A percentile compares a stretch with the other conserved stretches of the same genome.
Evolutionary conservation across 2,113 vertebrate species (phyloP).

Genomic region (Pelodiscus sinensis): DNA sequence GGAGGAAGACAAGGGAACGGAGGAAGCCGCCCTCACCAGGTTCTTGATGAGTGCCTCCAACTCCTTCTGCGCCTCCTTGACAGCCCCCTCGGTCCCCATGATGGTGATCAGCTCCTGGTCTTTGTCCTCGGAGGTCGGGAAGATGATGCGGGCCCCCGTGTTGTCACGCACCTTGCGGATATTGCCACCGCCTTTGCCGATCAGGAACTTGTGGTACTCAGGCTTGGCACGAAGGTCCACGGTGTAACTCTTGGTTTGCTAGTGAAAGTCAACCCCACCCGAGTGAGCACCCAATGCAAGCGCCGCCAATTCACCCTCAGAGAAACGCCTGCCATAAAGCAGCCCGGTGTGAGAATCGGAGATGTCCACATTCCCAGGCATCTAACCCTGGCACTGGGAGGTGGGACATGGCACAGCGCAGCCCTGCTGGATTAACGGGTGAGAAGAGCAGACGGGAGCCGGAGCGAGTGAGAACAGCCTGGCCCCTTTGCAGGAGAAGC

Average conservation of each 20-base stretch:
- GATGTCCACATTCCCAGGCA: neutral
- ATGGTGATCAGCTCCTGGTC: slow-evolving; percentile 98
- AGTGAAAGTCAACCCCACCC: slow-evolving; percentile 10
- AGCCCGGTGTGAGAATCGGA: neutral
- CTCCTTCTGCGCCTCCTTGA: slow-evolving; percentile 92
- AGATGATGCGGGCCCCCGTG: slow-evolving; percentile 95
- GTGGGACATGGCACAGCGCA: neutral
- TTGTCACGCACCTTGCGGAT: slow-evolving; percentile 97
- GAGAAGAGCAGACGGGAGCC: neutral
- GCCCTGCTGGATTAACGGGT: neutral
- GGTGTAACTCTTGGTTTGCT: slow-evolving; percentile 98
- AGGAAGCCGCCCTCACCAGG: slow-evolving; percentile 81
- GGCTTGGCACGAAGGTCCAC: slow-evolving; percentile 95
- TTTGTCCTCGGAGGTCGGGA: slow-evolving; percentile 92
- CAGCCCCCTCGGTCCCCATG: slow-evolving; percentile 94
- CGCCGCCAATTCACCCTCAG: neutral
- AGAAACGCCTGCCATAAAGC: rapidly evolving
- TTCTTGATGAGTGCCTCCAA: slow-evolving; percentile 93
- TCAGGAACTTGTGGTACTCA: slow-evolving; percentile 99
- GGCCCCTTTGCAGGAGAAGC: neutral
- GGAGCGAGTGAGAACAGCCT: neutral
- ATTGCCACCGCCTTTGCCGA: slow-evolving; percentile 95
- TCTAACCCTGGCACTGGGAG: too few species aligned
- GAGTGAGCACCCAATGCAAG: neutral
- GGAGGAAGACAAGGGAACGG: neutral